Conservation (phyloP, 2,113 vertebrate species). For the Redunca redunca region DNA sequence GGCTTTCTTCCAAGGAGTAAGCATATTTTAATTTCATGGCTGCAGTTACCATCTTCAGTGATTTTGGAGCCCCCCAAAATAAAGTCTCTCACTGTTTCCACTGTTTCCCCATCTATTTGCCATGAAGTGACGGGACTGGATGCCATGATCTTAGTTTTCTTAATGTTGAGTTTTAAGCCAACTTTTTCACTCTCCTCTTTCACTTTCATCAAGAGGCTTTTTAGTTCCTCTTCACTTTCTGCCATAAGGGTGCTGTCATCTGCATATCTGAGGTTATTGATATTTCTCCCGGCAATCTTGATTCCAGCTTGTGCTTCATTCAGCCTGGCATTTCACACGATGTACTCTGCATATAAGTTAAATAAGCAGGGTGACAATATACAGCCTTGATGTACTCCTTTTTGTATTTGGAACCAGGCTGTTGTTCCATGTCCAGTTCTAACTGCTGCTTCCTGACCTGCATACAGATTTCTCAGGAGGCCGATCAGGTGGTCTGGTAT, state of each 20-base stretch:
- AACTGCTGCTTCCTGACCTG: neutral
- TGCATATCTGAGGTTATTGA: neutral
- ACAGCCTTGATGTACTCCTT: neutral
- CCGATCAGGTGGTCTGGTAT: neutral
- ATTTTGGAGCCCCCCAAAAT: neutral
- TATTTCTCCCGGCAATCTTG: neutral
- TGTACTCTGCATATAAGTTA: neutral
- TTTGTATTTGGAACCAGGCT: neutral
- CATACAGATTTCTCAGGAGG: neutral
- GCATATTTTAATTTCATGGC: neutral
- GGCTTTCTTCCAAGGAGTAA: neutral
- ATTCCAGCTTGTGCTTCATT: neutral
- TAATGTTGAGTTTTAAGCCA: too few relatives aligned
- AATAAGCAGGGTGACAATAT: neutral
- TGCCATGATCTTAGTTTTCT: too few relatives aligned
- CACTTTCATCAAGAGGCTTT: neutral
- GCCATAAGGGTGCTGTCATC: neutral
- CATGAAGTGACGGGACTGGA: too few relatives aligned
- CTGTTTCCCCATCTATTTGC: too few relatives aligned
- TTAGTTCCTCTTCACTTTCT: neutral
- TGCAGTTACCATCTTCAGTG: neutral
- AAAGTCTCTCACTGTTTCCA: neutral
- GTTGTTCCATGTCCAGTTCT: neutral
- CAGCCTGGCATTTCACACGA: neutral
- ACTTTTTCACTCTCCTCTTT: neutral